Percentiles rank a stretch among this genome's conserved stretches.
Evolutionary conservation across 1,140 invertebrate species (phyloP).

Genomic region (Neodiprion lecontei): DNA sequence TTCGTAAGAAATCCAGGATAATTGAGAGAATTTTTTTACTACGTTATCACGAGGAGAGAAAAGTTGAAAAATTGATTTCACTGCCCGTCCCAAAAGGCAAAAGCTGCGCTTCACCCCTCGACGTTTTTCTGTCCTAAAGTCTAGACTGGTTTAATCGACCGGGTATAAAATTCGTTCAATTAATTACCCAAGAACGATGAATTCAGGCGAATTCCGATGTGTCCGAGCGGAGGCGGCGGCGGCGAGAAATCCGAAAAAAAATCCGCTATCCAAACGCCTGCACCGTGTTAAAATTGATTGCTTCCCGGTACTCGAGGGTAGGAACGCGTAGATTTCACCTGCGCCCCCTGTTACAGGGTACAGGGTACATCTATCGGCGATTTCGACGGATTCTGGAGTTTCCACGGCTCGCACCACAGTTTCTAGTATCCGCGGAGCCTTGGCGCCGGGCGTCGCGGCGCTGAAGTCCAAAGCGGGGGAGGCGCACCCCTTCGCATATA

Average conservation of each 20-base stretch:
- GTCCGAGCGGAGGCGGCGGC: background rate
- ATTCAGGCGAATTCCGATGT: background rate
- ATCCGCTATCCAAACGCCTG: background rate
- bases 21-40: too few species aligned
- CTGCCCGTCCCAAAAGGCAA: too few species aligned
- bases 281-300: background rate
- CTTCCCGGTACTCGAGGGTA: background rate
- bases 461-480: constrained; percentile 32
- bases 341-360: background rate
- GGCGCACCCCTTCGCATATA: constrained; percentile 4
- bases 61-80: too few species aligned
- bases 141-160: too few species aligned
- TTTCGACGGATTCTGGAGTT: background rate
- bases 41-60: too few species aligned
- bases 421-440: constrained; percentile 7
- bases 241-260: background rate
- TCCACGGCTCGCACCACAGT: background rate
- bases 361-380: background rate
- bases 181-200: too few species aligned
- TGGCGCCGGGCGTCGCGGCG: constrained; percentile 22
- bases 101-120: too few species aligned
- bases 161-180: too few species aligned
- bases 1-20: too few species aligned
- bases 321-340: background rate
- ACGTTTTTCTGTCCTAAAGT: too few species aligned